Base-by-base conservation (phyloP, 2,797 vertebrate species). In the Mormyrus hasselquistii region DNA sequence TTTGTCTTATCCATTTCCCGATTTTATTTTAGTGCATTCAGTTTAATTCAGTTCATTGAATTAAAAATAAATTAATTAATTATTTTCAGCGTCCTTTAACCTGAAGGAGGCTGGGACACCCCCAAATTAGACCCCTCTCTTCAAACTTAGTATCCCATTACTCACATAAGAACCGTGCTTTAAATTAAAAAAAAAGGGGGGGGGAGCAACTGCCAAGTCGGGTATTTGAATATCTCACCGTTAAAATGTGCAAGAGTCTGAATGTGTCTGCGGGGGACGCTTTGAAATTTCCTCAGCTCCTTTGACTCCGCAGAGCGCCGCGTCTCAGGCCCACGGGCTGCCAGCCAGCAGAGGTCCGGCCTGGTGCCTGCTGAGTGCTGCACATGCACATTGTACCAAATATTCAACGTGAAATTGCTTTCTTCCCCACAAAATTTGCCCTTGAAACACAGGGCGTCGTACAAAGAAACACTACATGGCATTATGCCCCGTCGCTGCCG, bases 231-330 rank as follows among this genome's bases (percentile, higher is more conserved):
- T 93, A 93, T 93, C 92, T 92, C 92, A 90, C 91, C 91, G 93
- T 94, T 94, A 93, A 94, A 94, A 94, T 93, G 92, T 92, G 90
- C 91, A 25, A 93, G 93, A 93, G 92, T 92, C 90, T 84, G 87
- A 92, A 90, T 90, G 90, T 93, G 92, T 93, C 93, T 93, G 92
- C 90, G 92, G 92, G 93, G 92, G 91, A 93, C 89, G 90, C 93
- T 94, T 94, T 94, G 93, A 94, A 93, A 94, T 93, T 91, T 93
- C 92, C 92, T 93, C 92, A 86, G 91, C 91, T 92, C 92, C 93
- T 93, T 94, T 92, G 93, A 93, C 92, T 93, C 87, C 50, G 88
- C 44, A 41, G 84, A 79, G 87, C 83, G 10, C 65, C 38, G 8
- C 1, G 16, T 50, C 59, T 90, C 89, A 57, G 90, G 91, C 92